phyloP scores from a whole-genome alignment of 64 coral and sea anemone species.

The Catalaphyllia jardinei region DNA sequence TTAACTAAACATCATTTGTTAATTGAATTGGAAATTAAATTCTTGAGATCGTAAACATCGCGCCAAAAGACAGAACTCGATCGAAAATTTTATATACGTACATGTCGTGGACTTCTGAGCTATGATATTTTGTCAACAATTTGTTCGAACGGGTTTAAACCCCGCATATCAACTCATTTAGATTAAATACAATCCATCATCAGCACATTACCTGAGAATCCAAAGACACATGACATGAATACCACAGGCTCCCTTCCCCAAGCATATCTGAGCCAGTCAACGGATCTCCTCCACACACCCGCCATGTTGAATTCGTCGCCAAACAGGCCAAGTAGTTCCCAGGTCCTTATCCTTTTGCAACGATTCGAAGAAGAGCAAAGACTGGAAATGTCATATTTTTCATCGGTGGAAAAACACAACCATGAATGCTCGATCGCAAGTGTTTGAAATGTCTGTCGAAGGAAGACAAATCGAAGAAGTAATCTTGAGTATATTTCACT shows the following conservation, averaged over 20 bases:
- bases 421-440: conserved; percentile 97
- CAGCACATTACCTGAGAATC: conserved; percentile 78
- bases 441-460: conserved; percentile 94
- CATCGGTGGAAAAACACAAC: conserved; percentile 19
- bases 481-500: conserved; percentile 89
- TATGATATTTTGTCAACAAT: too few species aligned
- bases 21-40: too few species aligned
- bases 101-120: too few species aligned
- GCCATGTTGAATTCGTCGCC: conserved; percentile 11
- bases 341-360: neutral
- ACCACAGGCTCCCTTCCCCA: conserved; percentile 89
- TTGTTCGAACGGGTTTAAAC: neutral
- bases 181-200: neutral
- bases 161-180: neutral
- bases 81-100: too few species aligned
- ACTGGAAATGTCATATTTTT: neutral
- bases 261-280: conserved; percentile 80
- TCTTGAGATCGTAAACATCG: too few species aligned
- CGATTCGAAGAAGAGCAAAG: neutral
- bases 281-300: conserved; percentile 58
- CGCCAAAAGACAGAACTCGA: too few species aligned
- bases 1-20: too few species aligned
- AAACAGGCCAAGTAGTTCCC: neutral
- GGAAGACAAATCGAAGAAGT: conserved; percentile 96
- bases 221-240: conserved; percentile 92